phyloP scores from a whole-genome alignment of 2,797 vertebrate genomes.

The Adelosebastes latens region DNA sequence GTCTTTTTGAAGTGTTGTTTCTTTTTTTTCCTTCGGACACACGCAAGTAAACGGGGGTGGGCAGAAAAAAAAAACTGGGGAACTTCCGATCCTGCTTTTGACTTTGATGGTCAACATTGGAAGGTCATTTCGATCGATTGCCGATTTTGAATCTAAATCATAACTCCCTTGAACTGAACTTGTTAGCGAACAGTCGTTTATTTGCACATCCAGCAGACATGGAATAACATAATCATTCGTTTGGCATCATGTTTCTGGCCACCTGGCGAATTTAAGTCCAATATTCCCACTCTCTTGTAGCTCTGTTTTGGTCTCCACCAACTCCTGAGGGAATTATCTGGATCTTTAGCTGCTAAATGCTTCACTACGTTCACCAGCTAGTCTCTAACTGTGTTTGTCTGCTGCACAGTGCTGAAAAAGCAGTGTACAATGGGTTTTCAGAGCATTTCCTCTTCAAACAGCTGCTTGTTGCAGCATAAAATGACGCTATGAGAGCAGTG shows the following conservation, averaged over 20 bases:
- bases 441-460: neutral
- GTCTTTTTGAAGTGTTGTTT: too few species aligned
- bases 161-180: too few species aligned
- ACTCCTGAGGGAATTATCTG: neutral
- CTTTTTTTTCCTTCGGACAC: too few species aligned
- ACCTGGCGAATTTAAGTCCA: neutral
- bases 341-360: neutral
- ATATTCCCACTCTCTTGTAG: neutral
- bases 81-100: too few species aligned
- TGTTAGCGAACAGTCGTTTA: neutral
- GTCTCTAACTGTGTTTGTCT: neutral
- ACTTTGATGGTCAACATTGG: too few species aligned
- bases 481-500: rapidly evolving
- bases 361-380: neutral
- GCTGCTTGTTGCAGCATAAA: neutral
- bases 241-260: neutral
- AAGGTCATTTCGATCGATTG: too few species aligned
- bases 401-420: neutral
- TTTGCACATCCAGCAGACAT: neutral
- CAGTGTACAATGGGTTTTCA: neutral
- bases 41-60: too few species aligned
- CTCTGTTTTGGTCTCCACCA: neutral
- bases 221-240: neutral
- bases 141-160: too few species aligned
- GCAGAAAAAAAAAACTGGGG: too few species aligned